Conservation (phyloP, 2,113 vertebrate species). For the Osmerus mordax region DNA sequence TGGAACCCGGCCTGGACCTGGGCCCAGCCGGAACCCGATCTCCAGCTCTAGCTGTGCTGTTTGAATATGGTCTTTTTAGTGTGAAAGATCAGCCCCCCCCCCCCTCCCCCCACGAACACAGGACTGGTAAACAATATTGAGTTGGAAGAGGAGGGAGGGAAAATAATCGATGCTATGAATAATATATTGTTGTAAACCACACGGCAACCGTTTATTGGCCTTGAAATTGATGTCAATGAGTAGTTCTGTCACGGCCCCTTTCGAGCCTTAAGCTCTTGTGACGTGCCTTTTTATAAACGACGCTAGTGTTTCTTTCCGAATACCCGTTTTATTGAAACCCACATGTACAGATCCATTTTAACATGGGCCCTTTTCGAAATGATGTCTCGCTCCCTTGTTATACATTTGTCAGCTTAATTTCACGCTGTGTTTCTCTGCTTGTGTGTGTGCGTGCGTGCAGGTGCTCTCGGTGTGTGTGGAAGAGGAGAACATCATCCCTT, state of each 20-base stretch:
- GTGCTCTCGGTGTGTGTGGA: slow-evolving; percentile 98
- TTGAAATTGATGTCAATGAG: too few relatives aligned
- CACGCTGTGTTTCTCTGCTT: background rate
- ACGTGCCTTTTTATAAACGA: background rate
- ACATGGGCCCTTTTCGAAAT: too few relatives aligned
- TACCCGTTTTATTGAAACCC: background rate
- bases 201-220: too few relatives aligned
- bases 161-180: background rate
- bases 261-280: background rate
- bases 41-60: background rate
- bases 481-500: slow-evolving; percentile 99
- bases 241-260: too few relatives aligned
- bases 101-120: background rate
- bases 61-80: background rate
- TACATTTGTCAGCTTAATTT: background rate
- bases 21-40: slow-evolving; percentile 11
- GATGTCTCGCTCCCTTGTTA: background rate
- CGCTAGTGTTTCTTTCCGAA: background rate
- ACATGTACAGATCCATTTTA: too few relatives aligned
- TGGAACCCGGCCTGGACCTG: background rate
- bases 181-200: too few relatives aligned
- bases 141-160: background rate
- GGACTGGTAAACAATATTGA: slow-evolving; percentile 1
- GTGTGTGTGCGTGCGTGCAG: slow-evolving; percentile 59
- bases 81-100: background rate